Evolutionary conservation across 2,888 invertebrate genomes (phyloP), one percentile per base, ranked within the genome.

Genomic region (Calliopum simillimum): DNA sequence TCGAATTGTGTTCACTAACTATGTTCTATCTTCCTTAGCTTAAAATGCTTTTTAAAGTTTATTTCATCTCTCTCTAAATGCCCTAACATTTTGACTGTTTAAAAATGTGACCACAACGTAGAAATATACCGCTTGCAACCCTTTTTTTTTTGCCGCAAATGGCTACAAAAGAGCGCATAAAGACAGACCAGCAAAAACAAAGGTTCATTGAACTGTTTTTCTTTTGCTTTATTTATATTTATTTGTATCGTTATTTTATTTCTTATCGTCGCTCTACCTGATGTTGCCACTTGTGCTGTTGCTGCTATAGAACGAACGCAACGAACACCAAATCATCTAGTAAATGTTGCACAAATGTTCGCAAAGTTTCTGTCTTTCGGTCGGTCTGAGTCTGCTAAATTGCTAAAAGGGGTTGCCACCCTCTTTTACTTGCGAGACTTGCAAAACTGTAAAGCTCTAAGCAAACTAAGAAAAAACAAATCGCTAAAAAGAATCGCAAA

Each of bases 211-310:
- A 53, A 53, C 53, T 23, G 21, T 13, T 53, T 53, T 53, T 23
- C 23, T 53, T 23, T 13, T 14, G n/a, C n/a, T 8, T 53, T 16
- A 19, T 53, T 53, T 53, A 8, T 33, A 33, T 33, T 33, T 33
- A 33, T 33, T 33, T 33, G 33, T 33, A 33, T 33, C 33, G 33
- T 33, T 33, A 53, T 53, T 53, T 23, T 12, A 23, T 53, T 53
- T 53, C 53, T 53, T 53, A 53, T 53, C 53, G 21, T 53, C 21
- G 53, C 53, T 53, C 19, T 23, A 53, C 53, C 53, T 53, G 53
- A 19, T 53, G 53, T 33, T 23, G 23, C 53, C n/a, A n/a, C n/a
- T n/a, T n/a, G n/a, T 53, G 53, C n/a, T 21, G 53, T 11, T 21
- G 53, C 8, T 33, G 5, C 8, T 33, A 3, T 33, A 4, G 33